Conservation (phyloP, 2,113 vertebrate species). For the Meles meles region DNA sequence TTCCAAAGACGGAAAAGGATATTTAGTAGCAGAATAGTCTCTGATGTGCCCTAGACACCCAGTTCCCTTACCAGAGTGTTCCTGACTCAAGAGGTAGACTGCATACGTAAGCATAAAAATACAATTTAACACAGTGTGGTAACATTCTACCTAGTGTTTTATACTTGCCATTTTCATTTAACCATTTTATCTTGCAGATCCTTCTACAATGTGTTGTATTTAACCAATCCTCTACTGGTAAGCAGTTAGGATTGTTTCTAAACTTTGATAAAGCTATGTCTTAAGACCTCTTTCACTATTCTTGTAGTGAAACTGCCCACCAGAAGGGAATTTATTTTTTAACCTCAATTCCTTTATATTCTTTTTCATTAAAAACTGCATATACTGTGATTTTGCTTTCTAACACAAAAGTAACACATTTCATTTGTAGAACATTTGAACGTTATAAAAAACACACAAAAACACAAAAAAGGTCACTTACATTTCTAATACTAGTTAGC, state of each 20-base stretch:
- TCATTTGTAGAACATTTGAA: conserved; percentile 19
- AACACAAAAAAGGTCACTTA: conserved; percentile 1
- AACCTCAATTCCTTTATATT: not conserved
- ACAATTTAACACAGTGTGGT: conserved; percentile 1
- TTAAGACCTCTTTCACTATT: conserved; percentile 8
- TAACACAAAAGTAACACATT: conserved; percentile 24
- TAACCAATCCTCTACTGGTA: not conserved
- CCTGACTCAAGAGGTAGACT: not conserved
- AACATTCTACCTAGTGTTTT: not conserved
- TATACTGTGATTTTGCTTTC: conserved; percentile 31
- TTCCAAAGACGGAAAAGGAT: conserved; percentile 1
- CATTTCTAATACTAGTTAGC: conserved; percentile 31
- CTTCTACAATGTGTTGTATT: conserved; percentile 24
- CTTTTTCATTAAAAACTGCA: conserved; percentile 39
- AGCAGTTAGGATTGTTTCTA: conserved; percentile 12
- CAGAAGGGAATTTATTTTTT: not conserved
- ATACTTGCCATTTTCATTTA: not conserved
- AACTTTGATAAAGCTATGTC: conserved; percentile 33
- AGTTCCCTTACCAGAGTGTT: conserved; percentile 1
- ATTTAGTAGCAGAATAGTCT: conserved; percentile 31
- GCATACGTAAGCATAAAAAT: conserved; percentile 34
- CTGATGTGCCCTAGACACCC: not conserved
- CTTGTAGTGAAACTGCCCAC: not conserved
- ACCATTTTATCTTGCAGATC: conserved; percentile 23
- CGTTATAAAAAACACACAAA: not conserved